Percentiles rank a stretch among this genome's conserved stretches.
Conservation (phyloP, 2,888 invertebrate species). For the Protophormia terraenovae region DNA sequence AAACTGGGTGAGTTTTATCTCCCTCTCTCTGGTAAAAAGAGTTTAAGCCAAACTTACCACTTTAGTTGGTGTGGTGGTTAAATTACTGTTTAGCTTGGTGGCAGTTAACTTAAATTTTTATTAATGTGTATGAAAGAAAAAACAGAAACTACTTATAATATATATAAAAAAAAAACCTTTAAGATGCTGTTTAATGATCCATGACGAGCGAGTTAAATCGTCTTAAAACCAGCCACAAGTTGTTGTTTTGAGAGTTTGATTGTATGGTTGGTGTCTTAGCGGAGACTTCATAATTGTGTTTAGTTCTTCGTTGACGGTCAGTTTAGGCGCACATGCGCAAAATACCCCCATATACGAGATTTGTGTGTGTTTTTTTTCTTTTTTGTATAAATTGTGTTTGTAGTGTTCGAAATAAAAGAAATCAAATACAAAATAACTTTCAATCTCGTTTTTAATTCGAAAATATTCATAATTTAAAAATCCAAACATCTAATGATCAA, state of each 20-base stretch:
- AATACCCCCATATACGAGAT: conserved; percentile 51
- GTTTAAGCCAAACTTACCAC: not conserved
- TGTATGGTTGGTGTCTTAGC: conserved; percentile 44
- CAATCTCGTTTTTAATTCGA: conserved; percentile 72
- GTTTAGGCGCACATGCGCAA: conserved; percentile 80
- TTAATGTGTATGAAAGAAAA: no score
- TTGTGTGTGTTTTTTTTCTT: conserved; percentile 59
- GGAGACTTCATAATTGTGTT: conserved; percentile 62
- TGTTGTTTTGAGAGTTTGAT: conserved; percentile 31
- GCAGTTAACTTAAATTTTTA: conserved; percentile 20
- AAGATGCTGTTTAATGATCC: conserved; percentile 50
- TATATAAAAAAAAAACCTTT: conserved; percentile 31
- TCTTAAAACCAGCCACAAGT: conserved; percentile 4
- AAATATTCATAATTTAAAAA: not conserved
- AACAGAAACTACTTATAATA: no score
- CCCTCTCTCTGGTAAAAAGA: not conserved
- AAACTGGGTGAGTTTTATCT: not conserved
- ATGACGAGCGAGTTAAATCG: not conserved
- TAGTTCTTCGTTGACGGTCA: conserved; percentile 81
- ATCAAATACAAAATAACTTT: conserved; percentile 71
- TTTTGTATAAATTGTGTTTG: conserved; percentile 54
- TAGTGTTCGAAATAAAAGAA: conserved; percentile 3
- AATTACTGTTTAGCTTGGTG: not conserved
- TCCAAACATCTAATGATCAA: not conserved
- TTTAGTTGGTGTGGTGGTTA: not conserved